Conservation (phyloP, 1,140 invertebrate genomes). For the Euglossa dilemma region DNA sequence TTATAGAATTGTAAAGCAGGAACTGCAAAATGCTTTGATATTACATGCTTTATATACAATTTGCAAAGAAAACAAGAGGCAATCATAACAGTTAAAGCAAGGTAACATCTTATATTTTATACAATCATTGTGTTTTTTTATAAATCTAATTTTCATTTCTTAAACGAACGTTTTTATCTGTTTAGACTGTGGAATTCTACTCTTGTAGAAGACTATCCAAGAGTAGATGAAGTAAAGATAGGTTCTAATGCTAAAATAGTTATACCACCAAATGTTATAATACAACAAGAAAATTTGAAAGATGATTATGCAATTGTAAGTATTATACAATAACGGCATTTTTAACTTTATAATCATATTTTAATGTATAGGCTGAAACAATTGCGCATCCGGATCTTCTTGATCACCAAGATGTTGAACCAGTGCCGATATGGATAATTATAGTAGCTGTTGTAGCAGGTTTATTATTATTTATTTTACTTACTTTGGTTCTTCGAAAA, state of each 20-base stretch:
- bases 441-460: conserved; percentile 91
- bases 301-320: conserved; percentile 86
- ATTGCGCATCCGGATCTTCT: conserved; percentile 90
- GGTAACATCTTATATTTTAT: conserved; percentile 74
- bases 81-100: conserved; percentile 90
- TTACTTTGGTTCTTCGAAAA: conserved; percentile 92
- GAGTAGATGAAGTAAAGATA: conserved; percentile 92
- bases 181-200: conserved; percentile 94
- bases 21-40: conserved; percentile 93
- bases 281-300: conserved; percentile 87
- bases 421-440: conserved; percentile 92
- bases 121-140: background rate
- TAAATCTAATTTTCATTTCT: background rate
- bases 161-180: conserved; percentile 9
- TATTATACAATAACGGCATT: background rate
- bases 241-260: conserved; percentile 89
- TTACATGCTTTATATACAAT: conserved; percentile 90
- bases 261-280: conserved; percentile 87
- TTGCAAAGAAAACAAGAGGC: conserved; percentile 88
- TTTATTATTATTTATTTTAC: conserved; percentile 88
- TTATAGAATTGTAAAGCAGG: conserved; percentile 89
- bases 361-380: conserved; percentile 87
- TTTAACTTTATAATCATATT: conserved; percentile 39
- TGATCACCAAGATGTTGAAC: conserved; percentile 86
- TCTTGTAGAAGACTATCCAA: conserved; percentile 92